Evolutionary conservation across 2,113 vertebrate genomes (phyloP).

Genomic region (Apeltes quadracus): DNA sequence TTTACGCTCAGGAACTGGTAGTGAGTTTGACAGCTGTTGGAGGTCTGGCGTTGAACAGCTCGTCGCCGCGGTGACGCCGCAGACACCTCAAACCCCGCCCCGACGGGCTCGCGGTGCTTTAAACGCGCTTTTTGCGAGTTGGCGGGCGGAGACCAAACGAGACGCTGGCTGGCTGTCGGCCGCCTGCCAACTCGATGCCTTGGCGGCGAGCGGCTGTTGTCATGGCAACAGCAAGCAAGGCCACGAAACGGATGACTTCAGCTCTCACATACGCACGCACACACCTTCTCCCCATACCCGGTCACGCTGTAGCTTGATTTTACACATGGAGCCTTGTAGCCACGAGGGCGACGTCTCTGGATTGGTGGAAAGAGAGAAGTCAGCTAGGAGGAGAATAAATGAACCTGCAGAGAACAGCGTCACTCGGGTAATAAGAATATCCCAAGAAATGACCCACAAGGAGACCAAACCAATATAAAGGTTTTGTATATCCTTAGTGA

Average conservation of each 20-base stretch:
- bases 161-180: conserved; percentile 51
- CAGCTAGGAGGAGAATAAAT: conserved; percentile 23
- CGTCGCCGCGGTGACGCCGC: not conserved
- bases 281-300: not conserved
- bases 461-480: not conserved
- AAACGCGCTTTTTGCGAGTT: not conserved
- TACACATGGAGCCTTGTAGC: conserved; percentile 11
- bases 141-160: conserved; percentile 35
- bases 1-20: not conserved
- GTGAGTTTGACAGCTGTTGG: not conserved
- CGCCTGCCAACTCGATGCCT: conserved; percentile 32
- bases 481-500: too few species aligned
- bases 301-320: conserved; percentile 40
- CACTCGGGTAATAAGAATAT: not conserved
- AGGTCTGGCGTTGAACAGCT: not conserved
- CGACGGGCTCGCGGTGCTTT: not conserved
- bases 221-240: conserved; percentile 60
- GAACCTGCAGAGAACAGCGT: conserved; percentile 6
- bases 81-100: too few species aligned
- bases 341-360: conserved; percentile 18
- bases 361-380: conserved; percentile 6
- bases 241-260: conserved; percentile 33
- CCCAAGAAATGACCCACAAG: not conserved
- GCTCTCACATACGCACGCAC: not conserved
- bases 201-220: conserved; percentile 55